These are phyloP conservation scores for Lepidochitona cinerea DNA, from an alignment of 2,888 invertebrate genomes.

Conservation along the genomic window DNA sequence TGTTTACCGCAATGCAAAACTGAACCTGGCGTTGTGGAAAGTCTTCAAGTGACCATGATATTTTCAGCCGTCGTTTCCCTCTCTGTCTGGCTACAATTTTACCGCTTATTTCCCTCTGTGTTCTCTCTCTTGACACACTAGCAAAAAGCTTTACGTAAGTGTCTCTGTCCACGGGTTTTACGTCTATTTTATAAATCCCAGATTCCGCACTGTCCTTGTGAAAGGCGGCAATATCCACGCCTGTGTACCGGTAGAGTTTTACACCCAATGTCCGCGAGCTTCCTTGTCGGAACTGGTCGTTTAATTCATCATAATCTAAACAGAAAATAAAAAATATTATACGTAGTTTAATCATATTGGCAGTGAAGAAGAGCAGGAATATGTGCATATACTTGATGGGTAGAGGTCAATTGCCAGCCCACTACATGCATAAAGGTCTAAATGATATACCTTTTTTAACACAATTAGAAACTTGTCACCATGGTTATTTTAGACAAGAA, in stretches of 20 bases:
- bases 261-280: background rate
- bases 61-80: slow-evolving; percentile 26
- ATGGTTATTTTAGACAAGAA: too few species aligned
- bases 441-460: too few species aligned
- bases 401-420: too few species aligned
- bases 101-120: background rate
- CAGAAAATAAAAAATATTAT: too few species aligned
- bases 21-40: slow-evolving; percentile 34
- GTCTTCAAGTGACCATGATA: slow-evolving; percentile 31
- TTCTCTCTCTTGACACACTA: slow-evolving; percentile 41
- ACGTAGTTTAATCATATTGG: too few species aligned
- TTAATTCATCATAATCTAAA: background rate
- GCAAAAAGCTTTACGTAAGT: slow-evolving; percentile 56
- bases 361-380: too few species aligned
- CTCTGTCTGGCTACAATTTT: background rate
- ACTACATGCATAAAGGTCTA: too few species aligned
- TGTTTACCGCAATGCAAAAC: slow-evolving; percentile 75
- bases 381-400: too few species aligned
- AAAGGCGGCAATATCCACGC: background rate
- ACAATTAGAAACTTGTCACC: too few species aligned
- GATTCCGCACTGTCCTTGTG: slow-evolving; percentile 11
- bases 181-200: slow-evolving; percentile 54
- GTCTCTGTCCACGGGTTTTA: slow-evolving; percentile 51
- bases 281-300: background rate
- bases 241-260: background rate